A percentile compares a stretch with the other conserved stretches of the same genome.
These are phyloP conservation scores for Platorchestia sp. DNA, from an alignment of 1,140 invertebrate species.

Conservation along the genomic window DNA sequence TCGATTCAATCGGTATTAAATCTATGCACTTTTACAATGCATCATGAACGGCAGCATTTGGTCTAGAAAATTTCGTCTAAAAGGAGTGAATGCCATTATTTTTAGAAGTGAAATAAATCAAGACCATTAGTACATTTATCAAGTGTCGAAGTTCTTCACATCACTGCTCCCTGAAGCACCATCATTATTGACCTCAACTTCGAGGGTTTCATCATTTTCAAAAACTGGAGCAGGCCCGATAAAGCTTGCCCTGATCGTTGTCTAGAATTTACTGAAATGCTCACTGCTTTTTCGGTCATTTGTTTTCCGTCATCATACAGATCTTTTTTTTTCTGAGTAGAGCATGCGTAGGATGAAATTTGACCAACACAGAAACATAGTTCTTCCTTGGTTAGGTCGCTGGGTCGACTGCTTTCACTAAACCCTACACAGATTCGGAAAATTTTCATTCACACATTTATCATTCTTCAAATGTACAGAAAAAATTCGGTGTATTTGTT, in stretches of 20 bases:
- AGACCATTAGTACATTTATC: too few species aligned
- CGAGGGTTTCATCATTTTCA: not conserved
- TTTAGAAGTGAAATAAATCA: too few species aligned
- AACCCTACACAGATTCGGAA: not conserved
- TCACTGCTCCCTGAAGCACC: too few species aligned
- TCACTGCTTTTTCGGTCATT: not conserved
- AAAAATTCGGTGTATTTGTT: not conserved
- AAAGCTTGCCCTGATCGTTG: not conserved
- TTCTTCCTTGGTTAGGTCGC: not conserved
- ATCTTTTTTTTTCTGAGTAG: not conserved
- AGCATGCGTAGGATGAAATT: not conserved
- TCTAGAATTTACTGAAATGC: not conserved
- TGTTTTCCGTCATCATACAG: not conserved
- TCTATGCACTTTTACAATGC: too few species aligned
- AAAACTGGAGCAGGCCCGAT: not conserved
- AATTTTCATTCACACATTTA: not conserved
- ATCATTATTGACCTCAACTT: not conserved
- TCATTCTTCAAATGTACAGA: not conserved
- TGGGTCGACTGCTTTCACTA: not conserved
- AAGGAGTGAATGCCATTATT: too few species aligned
- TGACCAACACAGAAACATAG: not conserved
- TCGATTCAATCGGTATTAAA: too few species aligned
- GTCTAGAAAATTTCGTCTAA: too few species aligned
- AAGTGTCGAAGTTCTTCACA: too few species aligned
- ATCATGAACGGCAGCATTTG: too few species aligned